phyloP scores from a whole-genome alignment of 1,140 invertebrate species.

The Trichomalopsis sarcophagae region DNA sequence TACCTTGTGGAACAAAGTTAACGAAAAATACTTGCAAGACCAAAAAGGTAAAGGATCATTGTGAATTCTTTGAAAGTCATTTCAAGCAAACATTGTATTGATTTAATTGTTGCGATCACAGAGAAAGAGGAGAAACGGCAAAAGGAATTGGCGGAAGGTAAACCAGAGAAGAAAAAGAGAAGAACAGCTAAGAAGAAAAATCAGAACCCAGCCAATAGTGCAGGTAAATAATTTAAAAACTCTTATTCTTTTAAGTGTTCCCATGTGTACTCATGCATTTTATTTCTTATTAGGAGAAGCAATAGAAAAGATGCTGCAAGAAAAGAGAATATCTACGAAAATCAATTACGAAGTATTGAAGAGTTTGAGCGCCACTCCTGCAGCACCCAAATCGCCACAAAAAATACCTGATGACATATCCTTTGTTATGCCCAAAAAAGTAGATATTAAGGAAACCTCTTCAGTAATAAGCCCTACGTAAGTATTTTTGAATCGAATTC shows the following conservation, averaged over 20 bases:
- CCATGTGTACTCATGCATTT: not conserved
- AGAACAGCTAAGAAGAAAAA: conserved; percentile 79
- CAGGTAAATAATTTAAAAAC: conserved; percentile 70
- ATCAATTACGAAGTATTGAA: conserved; percentile 98
- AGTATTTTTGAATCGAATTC: conserved; percentile 33
- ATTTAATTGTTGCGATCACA: conserved; percentile 63
- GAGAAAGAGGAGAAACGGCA: conserved; percentile 86
- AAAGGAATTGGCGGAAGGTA: conserved; percentile 86
- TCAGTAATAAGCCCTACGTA: conserved; percentile 49
- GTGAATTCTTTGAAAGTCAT: conserved; percentile 21
- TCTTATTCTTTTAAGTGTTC: not conserved
- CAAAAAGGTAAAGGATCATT: conserved; percentile 80
- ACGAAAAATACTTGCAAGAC: conserved; percentile 88
- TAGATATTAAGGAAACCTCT: conserved; percentile 42
- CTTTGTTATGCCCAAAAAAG: conserved; percentile 28
- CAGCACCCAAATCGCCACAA: conserved; percentile 56
- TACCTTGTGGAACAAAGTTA: conserved; percentile 88
- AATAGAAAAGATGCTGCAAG: conserved; percentile 95
- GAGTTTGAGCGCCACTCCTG: conserved; percentile 79
- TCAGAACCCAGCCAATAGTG: conserved; percentile 83
- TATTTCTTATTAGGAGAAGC: conserved; percentile 81
- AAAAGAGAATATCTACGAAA: conserved; percentile 96
- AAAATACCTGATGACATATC: conserved; percentile 57
- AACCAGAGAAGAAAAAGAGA: conserved; percentile 85
- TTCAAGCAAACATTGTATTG: not conserved